Percentiles rank a stretch among this genome's conserved stretches.
phyloP scores from a whole-genome alignment of 1,140 invertebrate genomes.

The Apis dorsata region DNA sequence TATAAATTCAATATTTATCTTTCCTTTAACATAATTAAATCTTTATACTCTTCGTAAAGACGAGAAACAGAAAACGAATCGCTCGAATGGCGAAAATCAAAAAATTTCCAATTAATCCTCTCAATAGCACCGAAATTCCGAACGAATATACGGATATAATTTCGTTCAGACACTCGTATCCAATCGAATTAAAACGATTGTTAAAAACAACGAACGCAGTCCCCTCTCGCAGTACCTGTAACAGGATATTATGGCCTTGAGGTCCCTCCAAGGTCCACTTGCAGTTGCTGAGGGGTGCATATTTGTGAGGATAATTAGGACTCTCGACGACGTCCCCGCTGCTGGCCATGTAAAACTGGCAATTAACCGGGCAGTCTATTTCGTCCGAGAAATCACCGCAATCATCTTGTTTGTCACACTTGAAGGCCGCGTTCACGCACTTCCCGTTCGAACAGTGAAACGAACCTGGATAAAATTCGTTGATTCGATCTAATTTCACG shows the following conservation, averaged over 20 bases:
- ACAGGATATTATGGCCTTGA: slow-evolving; percentile 94
- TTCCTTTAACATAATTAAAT: too few relatives aligned
- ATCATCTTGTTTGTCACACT: slow-evolving; percentile 95
- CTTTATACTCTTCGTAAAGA: too few relatives aligned
- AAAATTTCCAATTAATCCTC: too few relatives aligned
- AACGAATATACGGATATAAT: too few relatives aligned
- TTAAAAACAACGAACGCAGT: background rate
- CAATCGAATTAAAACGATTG: background rate
- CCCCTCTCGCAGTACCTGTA: slow-evolving; percentile 81
- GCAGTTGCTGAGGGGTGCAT: slow-evolving; percentile 93
- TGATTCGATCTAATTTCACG: background rate
- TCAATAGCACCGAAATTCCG: too few relatives aligned
- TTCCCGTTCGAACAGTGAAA: slow-evolving; percentile 95
- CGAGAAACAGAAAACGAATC: too few relatives aligned
- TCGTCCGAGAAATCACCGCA: slow-evolving; percentile 96
- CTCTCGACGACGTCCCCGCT: slow-evolving; percentile 97
- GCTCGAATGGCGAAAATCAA: too few relatives aligned
- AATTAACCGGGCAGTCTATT: slow-evolving; percentile 92
- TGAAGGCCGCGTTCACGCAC: slow-evolving; percentile 93
- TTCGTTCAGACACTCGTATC: too few relatives aligned
- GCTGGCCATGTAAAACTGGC: slow-evolving; percentile 95
- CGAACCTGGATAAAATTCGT: slow-evolving; percentile 82
- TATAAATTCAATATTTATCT: too few relatives aligned
- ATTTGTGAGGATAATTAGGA: slow-evolving; percentile 96
- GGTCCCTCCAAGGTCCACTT: slow-evolving; percentile 98